Evolutionary conservation across 2,888 invertebrate genomes (phyloP).

Genomic region (Dynastes grantii): DNA sequence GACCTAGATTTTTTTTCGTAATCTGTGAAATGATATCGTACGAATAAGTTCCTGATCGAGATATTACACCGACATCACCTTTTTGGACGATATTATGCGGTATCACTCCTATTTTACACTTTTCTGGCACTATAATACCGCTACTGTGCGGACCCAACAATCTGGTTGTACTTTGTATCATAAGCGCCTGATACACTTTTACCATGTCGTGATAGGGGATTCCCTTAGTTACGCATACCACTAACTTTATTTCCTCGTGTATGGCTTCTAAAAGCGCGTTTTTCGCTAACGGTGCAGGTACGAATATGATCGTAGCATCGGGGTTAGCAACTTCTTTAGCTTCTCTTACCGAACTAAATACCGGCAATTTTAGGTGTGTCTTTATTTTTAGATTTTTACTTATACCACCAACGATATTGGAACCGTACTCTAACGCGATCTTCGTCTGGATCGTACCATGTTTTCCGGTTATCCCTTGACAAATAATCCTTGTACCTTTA

Average conservation of each 20-base stretch:
- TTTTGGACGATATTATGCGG: slow-evolving; percentile 13
- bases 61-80: slow-evolving; percentile 37
- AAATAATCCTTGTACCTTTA: slow-evolving; percentile 35
- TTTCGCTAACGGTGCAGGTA: slow-evolving; percentile 29
- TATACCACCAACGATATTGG: slow-evolving; percentile 27
- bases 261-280: slow-evolving; percentile 37
- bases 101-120: slow-evolving; percentile 36
- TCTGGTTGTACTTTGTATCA: slow-evolving; percentile 21
- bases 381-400: slow-evolving; percentile 27
- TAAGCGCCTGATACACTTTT: slow-evolving; percentile 20
- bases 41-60: slow-evolving; percentile 42
- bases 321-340: slow-evolving; percentile 35
- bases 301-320: slow-evolving; percentile 35
- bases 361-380: slow-evolving; percentile 25
- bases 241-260: slow-evolving; percentile 29
- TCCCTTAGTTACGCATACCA: slow-evolving; percentile 40
- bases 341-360: slow-evolving; percentile 33
- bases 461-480: slow-evolving; percentile 44
- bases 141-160: slow-evolving; percentile 37
- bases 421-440: slow-evolving; percentile 30
- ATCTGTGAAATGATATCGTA: slow-evolving; percentile 37
- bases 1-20: slow-evolving; percentile 32
- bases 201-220: slow-evolving; percentile 42
- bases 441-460: slow-evolving; percentile 39
- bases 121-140: slow-evolving; percentile 28